Conservation (phyloP, 2,797 vertebrate species). For the Onychomys arenicola region DNA sequence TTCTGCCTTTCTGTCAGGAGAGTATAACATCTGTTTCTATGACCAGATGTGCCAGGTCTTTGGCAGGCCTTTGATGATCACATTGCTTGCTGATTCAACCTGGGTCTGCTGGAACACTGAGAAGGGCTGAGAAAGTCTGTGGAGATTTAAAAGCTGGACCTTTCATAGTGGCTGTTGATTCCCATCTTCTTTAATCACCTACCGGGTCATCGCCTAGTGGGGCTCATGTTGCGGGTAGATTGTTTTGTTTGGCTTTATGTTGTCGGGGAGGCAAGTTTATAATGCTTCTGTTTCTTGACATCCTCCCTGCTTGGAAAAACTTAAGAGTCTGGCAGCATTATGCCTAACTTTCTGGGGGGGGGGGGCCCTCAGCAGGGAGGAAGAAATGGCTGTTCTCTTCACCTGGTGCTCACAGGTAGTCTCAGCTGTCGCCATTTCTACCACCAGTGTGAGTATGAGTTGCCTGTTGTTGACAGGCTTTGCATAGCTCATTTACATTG, state of each 20-base stretch:
- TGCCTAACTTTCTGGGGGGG: neutral
- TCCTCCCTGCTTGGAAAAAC: neutral
- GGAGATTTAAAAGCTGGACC: neutral
- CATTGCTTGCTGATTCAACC: neutral
- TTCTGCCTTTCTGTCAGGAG: neutral
- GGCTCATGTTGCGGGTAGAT: neutral
- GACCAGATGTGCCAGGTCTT: neutral
- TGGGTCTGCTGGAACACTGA: neutral
- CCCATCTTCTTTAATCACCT: neutral
- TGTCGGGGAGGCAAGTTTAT: neutral
- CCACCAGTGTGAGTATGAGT: accelerated
- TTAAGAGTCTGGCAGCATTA: neutral
- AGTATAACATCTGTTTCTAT: conserved; percentile 11
- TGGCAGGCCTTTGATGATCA: neutral
- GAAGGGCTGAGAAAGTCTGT: neutral
- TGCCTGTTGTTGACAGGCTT: neutral
- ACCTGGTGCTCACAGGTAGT: neutral
- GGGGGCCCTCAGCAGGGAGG: accelerated
- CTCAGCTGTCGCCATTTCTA: neutral
- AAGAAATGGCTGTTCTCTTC: accelerated
- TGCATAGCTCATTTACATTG: too few relatives aligned
- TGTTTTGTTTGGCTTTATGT: neutral
- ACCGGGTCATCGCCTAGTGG: neutral
- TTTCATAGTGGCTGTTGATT: neutral
- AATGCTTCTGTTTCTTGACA: neutral